A percentile compares a stretch with the other conserved stretches of the same genome.
These are phyloP conservation scores for Thymallus thymallus DNA, from an alignment of 2,113 vertebrate genomes.

Conservation along the genomic window DNA sequence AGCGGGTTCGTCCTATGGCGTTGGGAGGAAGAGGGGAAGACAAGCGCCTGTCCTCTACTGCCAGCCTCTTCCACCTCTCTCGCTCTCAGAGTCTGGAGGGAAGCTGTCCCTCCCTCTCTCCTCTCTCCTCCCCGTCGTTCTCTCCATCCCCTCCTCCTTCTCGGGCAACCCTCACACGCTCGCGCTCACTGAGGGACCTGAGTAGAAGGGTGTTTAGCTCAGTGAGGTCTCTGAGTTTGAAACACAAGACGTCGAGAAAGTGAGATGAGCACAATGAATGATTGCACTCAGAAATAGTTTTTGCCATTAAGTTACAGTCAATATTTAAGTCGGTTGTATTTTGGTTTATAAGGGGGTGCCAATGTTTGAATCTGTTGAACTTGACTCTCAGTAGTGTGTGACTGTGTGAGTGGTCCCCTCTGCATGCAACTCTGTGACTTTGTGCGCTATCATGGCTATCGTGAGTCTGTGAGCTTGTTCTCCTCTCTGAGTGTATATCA, in stretches of 20 bases:
- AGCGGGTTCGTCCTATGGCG: conserved; percentile 47
- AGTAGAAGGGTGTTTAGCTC: conserved; percentile 77
- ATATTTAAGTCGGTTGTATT: conserved; percentile 34
- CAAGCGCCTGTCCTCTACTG: conserved; percentile 73
- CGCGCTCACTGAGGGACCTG: conserved; percentile 77
- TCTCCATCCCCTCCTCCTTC: conserved; percentile 74
- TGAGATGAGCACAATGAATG: conserved; percentile 56
- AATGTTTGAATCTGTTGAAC: conserved; percentile 11
- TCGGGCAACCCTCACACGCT: conserved; percentile 68
- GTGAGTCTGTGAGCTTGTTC: conserved; percentile 62
- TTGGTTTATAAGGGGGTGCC: conserved; percentile 30
- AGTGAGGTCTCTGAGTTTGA: conserved; percentile 76
- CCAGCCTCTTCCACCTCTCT: conserved; percentile 76
- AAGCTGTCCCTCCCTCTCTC: conserved; percentile 72
- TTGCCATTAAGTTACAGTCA: conserved; percentile 25
- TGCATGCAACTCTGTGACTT: conserved; percentile 75
- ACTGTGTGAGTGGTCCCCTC: conserved; percentile 43
- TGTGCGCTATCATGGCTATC: conserved; percentile 59
- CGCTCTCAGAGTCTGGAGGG: conserved; percentile 76
- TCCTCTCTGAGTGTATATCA: conserved; percentile 48
- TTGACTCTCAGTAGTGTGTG: conserved; percentile 33
- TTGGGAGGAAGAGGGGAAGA: conserved; percentile 62
- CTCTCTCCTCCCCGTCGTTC: conserved; percentile 75
- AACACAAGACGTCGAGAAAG: conserved; percentile 72
- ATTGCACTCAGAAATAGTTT: conserved; percentile 15